Evolutionary conservation across 92 coral and sea anemone genomes (phyloP).

Genomic region (Metridium senile): DNA sequence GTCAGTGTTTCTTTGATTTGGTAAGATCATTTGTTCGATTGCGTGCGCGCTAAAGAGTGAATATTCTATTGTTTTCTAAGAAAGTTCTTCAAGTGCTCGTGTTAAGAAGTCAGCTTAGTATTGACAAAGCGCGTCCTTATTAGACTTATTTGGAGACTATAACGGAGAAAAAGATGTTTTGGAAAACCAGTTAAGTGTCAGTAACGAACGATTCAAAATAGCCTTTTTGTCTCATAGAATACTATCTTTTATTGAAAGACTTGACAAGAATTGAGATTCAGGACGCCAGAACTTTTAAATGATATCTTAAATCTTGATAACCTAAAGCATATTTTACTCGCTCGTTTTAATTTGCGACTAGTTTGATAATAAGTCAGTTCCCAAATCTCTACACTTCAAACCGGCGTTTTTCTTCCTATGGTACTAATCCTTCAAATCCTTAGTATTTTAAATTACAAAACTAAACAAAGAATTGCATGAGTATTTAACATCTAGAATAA

Average conservation of each 20-base stretch:
- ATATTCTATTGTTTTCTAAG: slow-evolving; percentile 16
- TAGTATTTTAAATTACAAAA: background rate
- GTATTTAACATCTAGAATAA: background rate
- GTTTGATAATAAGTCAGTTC: background rate
- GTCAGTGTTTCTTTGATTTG: slow-evolving; percentile 17
- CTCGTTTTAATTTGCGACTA: background rate
- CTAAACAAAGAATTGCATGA: background rate
- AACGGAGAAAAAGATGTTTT: slow-evolving; percentile 15
- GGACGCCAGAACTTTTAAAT: background rate
- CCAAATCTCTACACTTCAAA: background rate
- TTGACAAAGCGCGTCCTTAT: slow-evolving; percentile 25
- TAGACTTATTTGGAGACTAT: slow-evolving; percentile 7
- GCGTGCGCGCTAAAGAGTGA: slow-evolving; percentile 21
- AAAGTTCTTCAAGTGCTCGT: slow-evolving; percentile 22
- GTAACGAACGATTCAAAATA: background rate
- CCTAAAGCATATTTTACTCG: background rate
- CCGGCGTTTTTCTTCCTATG: background rate
- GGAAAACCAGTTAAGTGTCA: slow-evolving; percentile 9
- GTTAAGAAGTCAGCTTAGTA: slow-evolving; percentile 27
- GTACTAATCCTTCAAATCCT: background rate
- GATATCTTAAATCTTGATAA: background rate
- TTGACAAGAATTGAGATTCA: background rate
- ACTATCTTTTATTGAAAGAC: background rate
- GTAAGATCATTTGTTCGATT: slow-evolving; percentile 22
- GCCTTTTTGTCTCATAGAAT: background rate